Evolutionary conservation across 53 echinoderm and acorn worm genomes (phyloP).

Genomic region (Apostichopus leukothele): DNA sequence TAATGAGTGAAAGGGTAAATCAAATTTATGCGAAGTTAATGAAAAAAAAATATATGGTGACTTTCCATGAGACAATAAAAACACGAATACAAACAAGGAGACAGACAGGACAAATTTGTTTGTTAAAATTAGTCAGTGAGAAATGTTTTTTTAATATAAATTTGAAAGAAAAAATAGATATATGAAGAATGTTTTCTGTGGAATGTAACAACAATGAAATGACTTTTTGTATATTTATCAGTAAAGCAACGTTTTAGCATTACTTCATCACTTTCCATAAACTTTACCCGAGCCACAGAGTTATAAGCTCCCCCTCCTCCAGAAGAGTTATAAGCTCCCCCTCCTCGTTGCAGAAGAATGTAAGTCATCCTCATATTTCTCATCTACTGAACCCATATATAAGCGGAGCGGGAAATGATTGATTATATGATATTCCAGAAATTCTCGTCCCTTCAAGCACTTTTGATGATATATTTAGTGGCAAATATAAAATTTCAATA

Average conservation of each 20-base stretch:
- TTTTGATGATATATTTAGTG: too few species aligned
- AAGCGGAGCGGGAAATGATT: too few species aligned
- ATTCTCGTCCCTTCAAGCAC: too few species aligned
- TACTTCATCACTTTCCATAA: background rate
- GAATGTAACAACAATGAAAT: background rate
- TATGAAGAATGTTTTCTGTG: background rate
- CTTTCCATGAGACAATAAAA: background rate
- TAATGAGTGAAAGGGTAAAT: background rate
- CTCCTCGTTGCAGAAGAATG: background rate
- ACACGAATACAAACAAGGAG: background rate
- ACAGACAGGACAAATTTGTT: background rate
- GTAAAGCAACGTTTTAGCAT: background rate
- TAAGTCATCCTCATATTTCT: background rate
- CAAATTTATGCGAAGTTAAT: background rate
- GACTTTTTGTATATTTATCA: background rate
- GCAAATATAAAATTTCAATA: too few species aligned
- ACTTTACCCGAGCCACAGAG: background rate
- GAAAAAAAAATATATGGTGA: background rate
- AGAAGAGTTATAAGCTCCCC: background rate
- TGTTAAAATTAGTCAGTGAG: background rate
- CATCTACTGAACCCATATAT: too few species aligned
- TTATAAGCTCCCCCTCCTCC: background rate
- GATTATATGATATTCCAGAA: too few species aligned
- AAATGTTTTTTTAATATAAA: background rate
- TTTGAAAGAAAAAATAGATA: background rate